Evolutionary conservation across 2,888 invertebrate genomes (phyloP), one percentile per base, ranked within the genome.

Genomic region (Pediacus dermestoides): DNA sequence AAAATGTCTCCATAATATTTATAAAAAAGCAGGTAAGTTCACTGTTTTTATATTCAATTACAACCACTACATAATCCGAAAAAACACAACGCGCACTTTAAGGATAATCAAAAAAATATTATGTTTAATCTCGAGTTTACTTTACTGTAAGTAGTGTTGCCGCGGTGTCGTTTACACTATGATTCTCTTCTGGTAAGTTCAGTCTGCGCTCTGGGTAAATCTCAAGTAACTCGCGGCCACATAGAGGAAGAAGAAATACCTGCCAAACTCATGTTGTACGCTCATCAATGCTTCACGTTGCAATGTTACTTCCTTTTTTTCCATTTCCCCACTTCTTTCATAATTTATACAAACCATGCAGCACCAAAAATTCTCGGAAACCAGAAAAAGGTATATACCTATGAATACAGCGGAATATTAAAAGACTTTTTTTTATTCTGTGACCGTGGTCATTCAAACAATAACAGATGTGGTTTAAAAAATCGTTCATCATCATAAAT

Each of bases 1-100:
- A 52, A 40, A 40, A 54, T 41, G 52, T 57, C 46, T 58, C 57
- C 60, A 60, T 60, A 27, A 37, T 37, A 38, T 30, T 16, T 4
- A 4, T 7, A 7, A 26, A 26, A 7, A n/a, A n/a, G n/a, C n/a
- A n/a, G n/a, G n/a, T n/a, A n/a, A n/a, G n/a, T n/a, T n/a, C n/a
- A n/a, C n/a, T n/a, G n/a, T n/a, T n/a, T n/a, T n/a, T n/a, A n/a
- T n/a, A n/a, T n/a, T n/a, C n/a, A n/a, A n/a, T n/a, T n/a, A n/a
- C n/a, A n/a, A n/a, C n/a, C n/a, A n/a, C n/a, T n/a, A n/a, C n/a
- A n/a, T n/a, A n/a, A n/a, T n/a, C n/a, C n/a, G n/a, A n/a, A n/a
- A n/a, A n/a, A n/a, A n/a, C n/a, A n/a, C n/a, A n/a, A n/a, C n/a
- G n/a, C n/a, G n/a, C n/a, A n/a, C n/a, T n/a, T n/a, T n/a, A n/a